Evolutionary conservation across 2,797 vertebrate genomes (phyloP).

Genomic region (Pterois miles): DNA sequence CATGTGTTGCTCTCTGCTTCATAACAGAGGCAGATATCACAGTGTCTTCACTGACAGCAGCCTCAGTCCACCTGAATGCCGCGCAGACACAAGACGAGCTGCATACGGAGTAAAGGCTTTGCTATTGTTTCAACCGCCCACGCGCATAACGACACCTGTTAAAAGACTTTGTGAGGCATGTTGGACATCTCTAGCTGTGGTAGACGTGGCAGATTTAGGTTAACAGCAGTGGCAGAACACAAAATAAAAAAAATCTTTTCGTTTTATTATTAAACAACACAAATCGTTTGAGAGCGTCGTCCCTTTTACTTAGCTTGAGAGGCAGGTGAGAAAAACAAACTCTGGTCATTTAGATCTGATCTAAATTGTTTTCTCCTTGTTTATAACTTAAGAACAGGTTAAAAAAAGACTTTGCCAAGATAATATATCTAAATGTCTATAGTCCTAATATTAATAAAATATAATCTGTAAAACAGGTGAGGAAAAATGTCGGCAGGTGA

Average conservation of each 20-base stretch:
- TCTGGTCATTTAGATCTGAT: background rate
- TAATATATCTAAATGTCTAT: background rate
- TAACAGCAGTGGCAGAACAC: background rate
- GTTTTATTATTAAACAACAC: background rate
- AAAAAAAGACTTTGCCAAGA: background rate
- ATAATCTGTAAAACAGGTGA: background rate
- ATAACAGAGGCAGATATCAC: background rate
- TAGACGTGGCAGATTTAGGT: slow-evolving; percentile 14
- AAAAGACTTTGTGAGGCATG: background rate
- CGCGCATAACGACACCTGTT: background rate
- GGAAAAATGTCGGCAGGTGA: too few species aligned
- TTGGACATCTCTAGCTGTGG: background rate
- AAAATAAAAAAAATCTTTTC: background rate
- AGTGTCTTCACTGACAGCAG: background rate
- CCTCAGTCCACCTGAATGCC: background rate
- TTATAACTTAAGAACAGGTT: background rate
- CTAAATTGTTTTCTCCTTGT: background rate
- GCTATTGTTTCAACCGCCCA: slow-evolving; percentile 7
- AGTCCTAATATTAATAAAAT: background rate
- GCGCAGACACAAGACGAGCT: background rate
- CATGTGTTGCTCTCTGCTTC: background rate
- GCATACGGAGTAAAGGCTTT: background rate
- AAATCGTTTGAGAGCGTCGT: background rate
- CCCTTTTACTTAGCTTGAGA: background rate
- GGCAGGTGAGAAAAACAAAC: background rate